Conservation (phyloP, 2,888 invertebrate species). For the Caradrina kadenii region DNA sequence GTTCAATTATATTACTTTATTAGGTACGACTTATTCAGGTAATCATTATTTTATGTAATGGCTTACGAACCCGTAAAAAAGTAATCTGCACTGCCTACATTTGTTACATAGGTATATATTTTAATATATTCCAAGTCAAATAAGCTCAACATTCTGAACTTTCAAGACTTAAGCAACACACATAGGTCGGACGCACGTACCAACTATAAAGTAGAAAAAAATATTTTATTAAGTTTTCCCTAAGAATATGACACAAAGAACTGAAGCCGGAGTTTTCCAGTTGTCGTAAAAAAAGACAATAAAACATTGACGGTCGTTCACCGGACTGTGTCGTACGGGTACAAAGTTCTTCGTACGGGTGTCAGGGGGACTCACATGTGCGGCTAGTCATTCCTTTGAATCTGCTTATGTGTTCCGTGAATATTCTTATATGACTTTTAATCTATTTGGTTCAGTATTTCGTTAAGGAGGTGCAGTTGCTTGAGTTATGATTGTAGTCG, state of each 20-base stretch:
- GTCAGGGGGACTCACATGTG: constrained; percentile 46
- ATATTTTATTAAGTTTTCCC: constrained; percentile 64
- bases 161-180: constrained; percentile 47
- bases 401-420: neutral
- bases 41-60: no score
- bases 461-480: neutral
- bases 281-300: constrained; percentile 66
- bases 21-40: no score
- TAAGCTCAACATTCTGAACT: constrained; percentile 39
- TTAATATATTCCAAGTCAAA: constrained; percentile 33
- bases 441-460: neutral
- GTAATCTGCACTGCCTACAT: neutral
- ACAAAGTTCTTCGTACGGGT: constrained; percentile 52
- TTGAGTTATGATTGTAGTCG: neutral
- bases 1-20: no score
- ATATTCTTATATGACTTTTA: neutral
- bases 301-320: constrained; percentile 61
- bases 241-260: constrained; percentile 67
- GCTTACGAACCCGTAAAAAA: no score
- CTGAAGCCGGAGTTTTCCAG: constrained; percentile 58
- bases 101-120: constrained; percentile 1
- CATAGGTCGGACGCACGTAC: constrained; percentile 51
- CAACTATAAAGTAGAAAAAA: constrained; percentile 65
- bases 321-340: constrained; percentile 54
- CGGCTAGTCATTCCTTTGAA: neutral